These are phyloP conservation scores for Tetrao urogallus DNA, from an alignment of 2,113 vertebrate genomes.

Conservation along the genomic window DNA sequence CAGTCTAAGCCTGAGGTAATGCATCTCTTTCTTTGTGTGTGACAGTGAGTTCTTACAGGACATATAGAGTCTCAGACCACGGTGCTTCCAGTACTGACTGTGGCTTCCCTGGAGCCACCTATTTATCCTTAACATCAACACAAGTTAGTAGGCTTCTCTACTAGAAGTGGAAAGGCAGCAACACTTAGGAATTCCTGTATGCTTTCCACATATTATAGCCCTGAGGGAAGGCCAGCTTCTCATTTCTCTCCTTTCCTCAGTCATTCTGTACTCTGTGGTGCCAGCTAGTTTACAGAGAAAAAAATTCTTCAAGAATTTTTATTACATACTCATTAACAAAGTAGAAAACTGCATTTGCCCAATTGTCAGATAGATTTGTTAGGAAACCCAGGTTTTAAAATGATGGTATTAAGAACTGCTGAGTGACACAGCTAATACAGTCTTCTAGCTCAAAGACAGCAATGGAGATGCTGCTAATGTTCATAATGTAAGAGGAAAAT, in stretches of 20 bases:
- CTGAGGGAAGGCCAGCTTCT: not conserved
- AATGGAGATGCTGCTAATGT: not conserved
- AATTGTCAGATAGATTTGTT: not conserved
- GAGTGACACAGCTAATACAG: not conserved
- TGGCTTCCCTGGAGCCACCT: not conserved
- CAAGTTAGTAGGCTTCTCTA: not conserved
- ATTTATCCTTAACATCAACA: not conserved
- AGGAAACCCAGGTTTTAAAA: not conserved
- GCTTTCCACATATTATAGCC: not conserved
- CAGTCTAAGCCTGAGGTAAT: not conserved
- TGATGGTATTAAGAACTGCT: not conserved
- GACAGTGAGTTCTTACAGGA: not conserved
- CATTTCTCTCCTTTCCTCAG: not conserved
- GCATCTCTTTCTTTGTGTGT: not conserved
- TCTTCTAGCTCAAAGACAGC: not conserved
- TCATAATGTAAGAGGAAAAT: not conserved
- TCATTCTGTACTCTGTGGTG: not conserved
- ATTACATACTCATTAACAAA: not conserved
- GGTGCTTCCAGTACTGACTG: not conserved
- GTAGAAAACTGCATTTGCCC: not conserved
- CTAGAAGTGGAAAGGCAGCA: not conserved
- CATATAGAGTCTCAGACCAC: accelerated
- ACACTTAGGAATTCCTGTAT: not conserved
- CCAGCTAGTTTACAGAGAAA: not conserved
- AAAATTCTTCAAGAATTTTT: not conserved